A percentile compares a stretch with the other conserved stretches of the same genome.
Conservation (phyloP, 2,888 invertebrate genomes). For the Pteria penguin region DNA sequence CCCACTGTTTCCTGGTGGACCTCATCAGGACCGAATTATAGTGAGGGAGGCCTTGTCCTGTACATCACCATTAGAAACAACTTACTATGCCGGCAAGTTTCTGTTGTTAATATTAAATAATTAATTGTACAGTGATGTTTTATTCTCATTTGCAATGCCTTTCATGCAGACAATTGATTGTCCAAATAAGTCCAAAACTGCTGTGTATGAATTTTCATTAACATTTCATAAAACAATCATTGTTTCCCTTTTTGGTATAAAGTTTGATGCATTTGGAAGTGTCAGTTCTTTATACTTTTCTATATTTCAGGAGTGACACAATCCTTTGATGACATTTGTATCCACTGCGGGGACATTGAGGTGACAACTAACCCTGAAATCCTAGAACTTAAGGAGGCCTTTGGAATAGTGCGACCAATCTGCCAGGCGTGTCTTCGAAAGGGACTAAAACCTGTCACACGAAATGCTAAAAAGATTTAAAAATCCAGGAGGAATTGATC, state of each 20-base stretch:
- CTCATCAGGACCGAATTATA: not conserved
- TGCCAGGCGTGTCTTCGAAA: constrained; percentile 7
- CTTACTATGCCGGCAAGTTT: not conserved
- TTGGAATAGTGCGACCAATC: constrained; percentile 27
- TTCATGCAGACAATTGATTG: too few relatives aligned
- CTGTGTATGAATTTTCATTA: too few relatives aligned
- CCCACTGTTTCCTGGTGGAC: not conserved
- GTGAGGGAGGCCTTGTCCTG: not conserved
- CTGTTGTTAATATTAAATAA: not conserved
- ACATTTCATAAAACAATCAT: too few relatives aligned
- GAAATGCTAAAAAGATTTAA: constrained; percentile 25
- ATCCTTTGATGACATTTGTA: constrained; percentile 17
- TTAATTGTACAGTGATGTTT: too few relatives aligned
- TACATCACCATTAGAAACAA: constrained; percentile 13
- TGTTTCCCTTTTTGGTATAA: too few relatives aligned
- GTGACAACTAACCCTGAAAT: constrained; percentile 8
- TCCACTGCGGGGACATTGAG: constrained; percentile 27
- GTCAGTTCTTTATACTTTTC: too few relatives aligned
- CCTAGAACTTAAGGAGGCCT: not conserved
- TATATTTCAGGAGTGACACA: constrained; percentile 19
- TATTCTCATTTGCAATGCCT: too few relatives aligned
- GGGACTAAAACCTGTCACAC: constrained; percentile 18
- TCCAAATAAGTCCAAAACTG: too few relatives aligned
- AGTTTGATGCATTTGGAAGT: too few relatives aligned
- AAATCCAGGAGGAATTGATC: not conserved